phyloP scores from a whole-genome alignment of 2,113 vertebrate species.

The Cairina moschata region DNA sequence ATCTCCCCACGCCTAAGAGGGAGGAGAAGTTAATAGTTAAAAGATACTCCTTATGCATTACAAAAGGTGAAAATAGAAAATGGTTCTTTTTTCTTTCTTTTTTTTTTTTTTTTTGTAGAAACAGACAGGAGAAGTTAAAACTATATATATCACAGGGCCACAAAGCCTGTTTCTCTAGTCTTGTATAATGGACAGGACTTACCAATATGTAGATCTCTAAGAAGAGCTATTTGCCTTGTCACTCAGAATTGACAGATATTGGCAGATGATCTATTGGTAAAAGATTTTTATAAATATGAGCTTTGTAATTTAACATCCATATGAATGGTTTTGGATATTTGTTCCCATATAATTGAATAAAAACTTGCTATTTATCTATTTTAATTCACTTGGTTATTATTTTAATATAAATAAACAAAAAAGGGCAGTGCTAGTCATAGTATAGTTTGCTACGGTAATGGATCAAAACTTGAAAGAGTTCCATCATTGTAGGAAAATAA shows the following conservation, averaged over 20 bases:
- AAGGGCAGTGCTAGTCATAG: neutral
- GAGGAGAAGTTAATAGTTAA: neutral
- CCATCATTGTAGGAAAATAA: neutral
- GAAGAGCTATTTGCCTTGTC: neutral
- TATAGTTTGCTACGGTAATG: neutral
- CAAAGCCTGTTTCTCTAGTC: neutral
- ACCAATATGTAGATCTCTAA: neutral
- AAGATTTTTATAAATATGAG: neutral
- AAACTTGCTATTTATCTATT: neutral
- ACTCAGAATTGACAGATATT: neutral
- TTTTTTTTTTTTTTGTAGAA: neutral
- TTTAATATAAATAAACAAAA: neutral
- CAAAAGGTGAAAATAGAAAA: neutral
- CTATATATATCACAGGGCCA: neutral
- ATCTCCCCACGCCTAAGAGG: neutral
- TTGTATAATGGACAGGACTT: neutral
- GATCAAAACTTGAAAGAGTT: neutral
- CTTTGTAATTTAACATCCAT: neutral
- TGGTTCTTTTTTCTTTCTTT: no score
- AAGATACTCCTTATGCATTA: neutral
- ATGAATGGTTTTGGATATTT: neutral
- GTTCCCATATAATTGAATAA: neutral
- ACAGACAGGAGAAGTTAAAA: neutral
- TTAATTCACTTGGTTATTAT: neutral
- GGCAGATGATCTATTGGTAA: neutral